A percentile compares a stretch with the other conserved stretches of the same genome.
Evolutionary conservation across 2,113 vertebrate genomes (phyloP).

Genomic region (Bubalus kerabau): DNA sequence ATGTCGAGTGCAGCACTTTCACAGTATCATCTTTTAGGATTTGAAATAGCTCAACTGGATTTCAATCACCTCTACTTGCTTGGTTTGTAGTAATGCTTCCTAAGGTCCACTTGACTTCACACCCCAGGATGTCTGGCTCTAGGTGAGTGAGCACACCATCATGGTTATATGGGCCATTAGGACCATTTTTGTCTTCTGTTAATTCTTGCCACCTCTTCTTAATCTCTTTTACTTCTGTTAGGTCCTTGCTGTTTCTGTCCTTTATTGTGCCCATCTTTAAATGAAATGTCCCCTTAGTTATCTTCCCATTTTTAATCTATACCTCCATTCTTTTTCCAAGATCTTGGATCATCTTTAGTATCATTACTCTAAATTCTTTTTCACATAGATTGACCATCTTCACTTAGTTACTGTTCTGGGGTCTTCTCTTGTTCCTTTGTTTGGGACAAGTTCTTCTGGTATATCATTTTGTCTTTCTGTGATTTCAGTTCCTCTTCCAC

Average conservation of each 20-base stretch:
- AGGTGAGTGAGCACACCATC: neutral
- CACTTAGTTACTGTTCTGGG: neutral
- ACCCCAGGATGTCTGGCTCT: neutral
- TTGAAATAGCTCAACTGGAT: neutral
- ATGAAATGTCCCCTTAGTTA: neutral
- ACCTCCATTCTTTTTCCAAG: neutral
- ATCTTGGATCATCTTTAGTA: neutral
- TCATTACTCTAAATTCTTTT: neutral
- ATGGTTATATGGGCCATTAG: neutral
- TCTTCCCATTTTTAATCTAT: neutral
- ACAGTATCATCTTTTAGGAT: neutral
- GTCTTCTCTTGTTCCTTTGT: neutral
- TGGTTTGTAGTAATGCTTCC: neutral
- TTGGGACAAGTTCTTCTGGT: neutral
- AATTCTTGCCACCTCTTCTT: neutral
- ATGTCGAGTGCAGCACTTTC: rapidly evolving
- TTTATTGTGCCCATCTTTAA: neutral
- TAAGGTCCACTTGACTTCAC: neutral
- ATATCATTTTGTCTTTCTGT: neutral
- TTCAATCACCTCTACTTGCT: neutral
- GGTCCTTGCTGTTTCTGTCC: neutral
- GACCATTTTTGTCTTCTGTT: neutral
- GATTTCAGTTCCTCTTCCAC: neutral
- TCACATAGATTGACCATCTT: neutral
- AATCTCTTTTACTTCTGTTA: neutral